Conservation (phyloP, 2,797 vertebrate genomes). For the Ceyx erithaca region DNA sequence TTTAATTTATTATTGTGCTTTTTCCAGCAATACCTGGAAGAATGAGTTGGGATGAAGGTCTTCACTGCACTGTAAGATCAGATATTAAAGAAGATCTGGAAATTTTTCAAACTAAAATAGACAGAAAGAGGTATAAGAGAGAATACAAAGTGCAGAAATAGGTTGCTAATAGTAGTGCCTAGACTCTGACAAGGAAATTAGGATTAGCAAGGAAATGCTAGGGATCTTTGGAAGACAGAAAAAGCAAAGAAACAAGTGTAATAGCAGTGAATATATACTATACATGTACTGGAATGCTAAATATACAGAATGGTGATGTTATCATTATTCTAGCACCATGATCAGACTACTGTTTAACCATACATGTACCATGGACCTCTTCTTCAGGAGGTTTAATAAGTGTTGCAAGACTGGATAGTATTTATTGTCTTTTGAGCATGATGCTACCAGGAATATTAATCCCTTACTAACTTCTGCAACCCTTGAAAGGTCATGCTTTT, state of each 20-base stretch:
- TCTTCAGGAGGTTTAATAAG: neutral
- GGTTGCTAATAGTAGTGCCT: neutral
- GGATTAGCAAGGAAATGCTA: neutral
- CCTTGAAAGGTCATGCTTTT: neutral
- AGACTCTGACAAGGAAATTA: neutral
- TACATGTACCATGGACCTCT: neutral
- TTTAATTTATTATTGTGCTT: neutral
- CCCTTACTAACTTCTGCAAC: neutral
- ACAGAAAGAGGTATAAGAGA: neutral
- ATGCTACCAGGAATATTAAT: neutral
- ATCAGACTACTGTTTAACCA: neutral
- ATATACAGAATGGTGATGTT: neutral
- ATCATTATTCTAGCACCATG: accelerated
- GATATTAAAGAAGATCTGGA: neutral
- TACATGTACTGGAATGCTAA: neutral
- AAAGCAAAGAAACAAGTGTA: neutral
- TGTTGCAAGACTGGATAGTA: neutral
- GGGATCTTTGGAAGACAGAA: neutral
- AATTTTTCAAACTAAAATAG: neutral
- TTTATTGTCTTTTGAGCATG: neutral
- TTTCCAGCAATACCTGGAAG: neutral
- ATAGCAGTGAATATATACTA: neutral
- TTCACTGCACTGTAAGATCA: neutral
- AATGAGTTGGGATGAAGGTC: neutral
- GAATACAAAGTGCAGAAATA: neutral